A percentile compares a stretch with the other conserved stretches of the same genome.
Conservation (phyloP, 1,140 invertebrate species). For the Neotoxoptera formosana region DNA sequence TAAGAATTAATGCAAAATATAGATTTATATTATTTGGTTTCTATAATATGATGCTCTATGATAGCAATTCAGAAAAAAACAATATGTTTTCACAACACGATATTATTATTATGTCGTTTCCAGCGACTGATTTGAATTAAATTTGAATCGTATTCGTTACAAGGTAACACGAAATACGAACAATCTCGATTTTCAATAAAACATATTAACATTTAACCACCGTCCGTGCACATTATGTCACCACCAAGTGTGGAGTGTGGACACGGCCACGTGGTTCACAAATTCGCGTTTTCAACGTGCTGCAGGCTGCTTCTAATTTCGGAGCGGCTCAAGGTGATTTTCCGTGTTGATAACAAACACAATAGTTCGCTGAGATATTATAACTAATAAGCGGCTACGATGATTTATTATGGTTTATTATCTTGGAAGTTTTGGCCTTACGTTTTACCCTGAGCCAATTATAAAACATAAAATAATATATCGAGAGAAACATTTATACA, state of each 20-base stretch:
- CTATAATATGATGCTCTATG: background rate
- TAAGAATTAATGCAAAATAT: background rate
- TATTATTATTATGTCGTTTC: background rate
- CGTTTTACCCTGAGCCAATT: constrained; percentile 27
- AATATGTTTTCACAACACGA: background rate
- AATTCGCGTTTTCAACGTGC: background rate
- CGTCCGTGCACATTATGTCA: constrained; percentile 28
- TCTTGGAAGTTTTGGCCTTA: background rate
- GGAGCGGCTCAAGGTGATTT: constrained; percentile 24
- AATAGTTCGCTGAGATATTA: background rate
- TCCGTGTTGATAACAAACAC: background rate
- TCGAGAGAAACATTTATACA: background rate
- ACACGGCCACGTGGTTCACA: constrained; percentile 49
- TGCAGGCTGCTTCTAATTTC: constrained; percentile 17
- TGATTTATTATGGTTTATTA: constrained; percentile 45
- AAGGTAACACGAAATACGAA: constrained; percentile 21
- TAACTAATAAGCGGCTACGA: background rate
- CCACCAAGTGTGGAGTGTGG: background rate
- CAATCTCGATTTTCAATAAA: constrained; percentile 29
- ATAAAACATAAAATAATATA: background rate
- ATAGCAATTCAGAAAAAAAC: background rate
- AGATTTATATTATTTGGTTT: background rate
- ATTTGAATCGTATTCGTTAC: constrained; percentile 4
- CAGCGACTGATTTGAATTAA: background rate
- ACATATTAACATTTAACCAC: constrained; percentile 9